Evolutionary conservation across 2,797 vertebrate genomes (phyloP).

Genomic region (Pipistrellus kuhlii): DNA sequence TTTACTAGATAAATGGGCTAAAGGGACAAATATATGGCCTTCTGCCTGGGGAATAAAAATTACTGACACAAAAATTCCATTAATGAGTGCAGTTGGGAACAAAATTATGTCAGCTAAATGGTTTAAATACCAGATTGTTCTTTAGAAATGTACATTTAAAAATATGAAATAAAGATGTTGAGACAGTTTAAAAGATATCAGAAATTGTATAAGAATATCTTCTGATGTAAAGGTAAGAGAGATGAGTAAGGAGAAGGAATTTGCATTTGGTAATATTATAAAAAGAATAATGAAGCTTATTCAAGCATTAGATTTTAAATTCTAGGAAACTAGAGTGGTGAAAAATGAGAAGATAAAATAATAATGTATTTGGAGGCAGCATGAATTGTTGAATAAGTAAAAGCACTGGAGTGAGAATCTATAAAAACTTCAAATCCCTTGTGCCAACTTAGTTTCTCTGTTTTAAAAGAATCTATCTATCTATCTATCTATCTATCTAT

Average conservation of each 20-base stretch:
- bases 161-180: slow-evolving; percentile 18
- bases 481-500: too few relatives aligned
- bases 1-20: background rate
- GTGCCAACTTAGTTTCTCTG: background rate
- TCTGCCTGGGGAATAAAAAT: slow-evolving; percentile 10
- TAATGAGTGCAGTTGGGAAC: slow-evolving; percentile 25
- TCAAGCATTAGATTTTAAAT: slow-evolving; percentile 51
- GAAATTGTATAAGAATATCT: slow-evolving; percentile 40
- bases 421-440: slow-evolving; percentile 45
- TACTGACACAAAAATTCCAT: slow-evolving; percentile 39
- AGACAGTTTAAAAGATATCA: slow-evolving; percentile 26
- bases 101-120: slow-evolving; percentile 49
- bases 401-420: slow-evolving; percentile 35
- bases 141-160: slow-evolving; percentile 52
- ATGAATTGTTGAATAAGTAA: slow-evolving; percentile 43
- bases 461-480: background rate
- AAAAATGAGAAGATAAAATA: slow-evolving; percentile 53
- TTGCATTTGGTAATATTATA: slow-evolving; percentile 62
- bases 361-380: slow-evolving; percentile 2
- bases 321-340: slow-evolving; percentile 12
- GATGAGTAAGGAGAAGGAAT: slow-evolving; percentile 44
- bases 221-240: background rate
- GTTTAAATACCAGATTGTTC: slow-evolving; percentile 59
- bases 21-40: background rate
- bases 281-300: slow-evolving; percentile 60